Conservation (phyloP, 2,888 invertebrate genomes). For the Mimachlamys varia region DNA sequence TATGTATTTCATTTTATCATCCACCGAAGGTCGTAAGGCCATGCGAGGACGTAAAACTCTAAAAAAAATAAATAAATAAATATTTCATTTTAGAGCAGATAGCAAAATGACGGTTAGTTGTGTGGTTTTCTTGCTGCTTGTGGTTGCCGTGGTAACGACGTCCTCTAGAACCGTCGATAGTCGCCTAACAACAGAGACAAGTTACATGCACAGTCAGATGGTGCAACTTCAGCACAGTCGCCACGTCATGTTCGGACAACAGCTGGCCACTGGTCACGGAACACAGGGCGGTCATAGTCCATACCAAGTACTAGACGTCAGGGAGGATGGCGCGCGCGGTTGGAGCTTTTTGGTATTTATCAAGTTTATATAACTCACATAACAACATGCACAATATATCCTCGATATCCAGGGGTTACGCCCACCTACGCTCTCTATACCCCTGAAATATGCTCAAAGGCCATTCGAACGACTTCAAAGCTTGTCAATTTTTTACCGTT, state of each 20-base stretch:
- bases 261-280: constrained; percentile 52
- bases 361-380: too few relatives aligned
- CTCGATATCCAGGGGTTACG: too few relatives aligned
- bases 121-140: background rate
- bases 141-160: background rate
- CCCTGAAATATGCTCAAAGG: too few relatives aligned
- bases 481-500: too few relatives aligned
- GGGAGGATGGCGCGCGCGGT: constrained; percentile 45
- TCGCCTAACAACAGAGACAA: constrained; percentile 50
- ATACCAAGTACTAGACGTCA: constrained; percentile 43
- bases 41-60: too few relatives aligned
- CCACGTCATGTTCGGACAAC: constrained; percentile 55
- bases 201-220: constrained; percentile 45
- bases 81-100: background rate
- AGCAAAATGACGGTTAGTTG: background rate
- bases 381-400: too few relatives aligned
- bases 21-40: too few relatives aligned
- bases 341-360: constrained; percentile 50
- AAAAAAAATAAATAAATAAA: too few relatives aligned
- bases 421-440: too few relatives aligned
- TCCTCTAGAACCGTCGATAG: constrained; percentile 40
- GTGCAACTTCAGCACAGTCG: constrained; percentile 42
- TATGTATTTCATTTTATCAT: too few relatives aligned
- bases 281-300: constrained; percentile 51
- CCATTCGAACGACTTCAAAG: too few relatives aligned